Evolutionary conservation across 2,888 invertebrate genomes (phyloP).

Genomic region (Apeira syringaria): DNA sequence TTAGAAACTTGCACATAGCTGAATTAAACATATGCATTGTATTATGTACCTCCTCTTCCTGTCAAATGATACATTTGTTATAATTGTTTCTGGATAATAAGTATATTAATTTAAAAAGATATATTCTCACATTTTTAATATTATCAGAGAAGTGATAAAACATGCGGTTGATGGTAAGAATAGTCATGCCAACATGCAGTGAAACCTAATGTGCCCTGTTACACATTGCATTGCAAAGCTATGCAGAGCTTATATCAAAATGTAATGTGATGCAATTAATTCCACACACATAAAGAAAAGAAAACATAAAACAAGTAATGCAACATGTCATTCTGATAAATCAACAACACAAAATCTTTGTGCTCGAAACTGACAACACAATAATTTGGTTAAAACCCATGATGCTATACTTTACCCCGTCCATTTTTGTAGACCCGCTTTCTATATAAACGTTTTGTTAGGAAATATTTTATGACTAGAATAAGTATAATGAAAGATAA

Average conservation of each 20-base stretch:
- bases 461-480: slow-evolving; percentile 89
- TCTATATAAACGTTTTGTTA: slow-evolving; percentile 87
- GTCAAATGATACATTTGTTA: too few relatives aligned
- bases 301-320: neutral
- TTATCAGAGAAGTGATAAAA: too few relatives aligned
- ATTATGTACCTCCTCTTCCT: too few relatives aligned
- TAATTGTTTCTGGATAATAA: too few relatives aligned
- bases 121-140: too few relatives aligned
- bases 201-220: neutral
- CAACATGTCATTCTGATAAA: neutral
- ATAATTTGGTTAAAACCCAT: neutral
- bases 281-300: slow-evolving; percentile 10
- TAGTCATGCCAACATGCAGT: neutral
- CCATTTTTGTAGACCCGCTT: slow-evolving; percentile 90
- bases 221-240: too few relatives aligned
- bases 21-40: too few relatives aligned
- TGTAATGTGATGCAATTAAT: slow-evolving; percentile 11
- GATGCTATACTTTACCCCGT: slow-evolving; percentile 87
- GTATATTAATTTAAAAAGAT: too few relatives aligned
- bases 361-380: neutral
- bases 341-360: neutral
- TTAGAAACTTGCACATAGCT: too few relatives aligned
- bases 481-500: slow-evolving; percentile 89
- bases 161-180: slow-evolving; percentile 1
- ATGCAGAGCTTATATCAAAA: too few relatives aligned